Base-by-base conservation (phyloP, 2,888 invertebrate species). In the Callyntrura sp. region DNA sequence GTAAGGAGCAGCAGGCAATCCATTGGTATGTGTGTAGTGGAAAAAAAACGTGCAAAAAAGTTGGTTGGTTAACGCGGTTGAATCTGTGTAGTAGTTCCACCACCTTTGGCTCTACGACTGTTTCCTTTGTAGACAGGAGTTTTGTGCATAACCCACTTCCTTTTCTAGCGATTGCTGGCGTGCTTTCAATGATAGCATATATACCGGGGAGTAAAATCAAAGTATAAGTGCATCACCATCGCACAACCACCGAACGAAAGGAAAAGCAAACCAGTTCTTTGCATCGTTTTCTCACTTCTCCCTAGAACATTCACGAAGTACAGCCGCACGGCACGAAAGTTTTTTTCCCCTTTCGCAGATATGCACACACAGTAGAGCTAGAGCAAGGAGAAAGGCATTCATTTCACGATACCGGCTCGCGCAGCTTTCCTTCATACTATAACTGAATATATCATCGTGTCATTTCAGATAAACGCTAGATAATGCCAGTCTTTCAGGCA, bases 51-150 rank as follows among this genome's bases (percentile, higher is more conserved):
- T 85, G 73, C 85, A 85, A 73, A 73, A 85, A 73, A 43, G 48
- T 43, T 85, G 85, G 73, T 73, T 73, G 45, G 51, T 78, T 68
- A 14, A 45, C 14, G 60, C 43, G 60, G 35, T 60, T 62, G 20
- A 23, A 28, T 84, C 23, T 51, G 28, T 57, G 17, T 51, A 73
- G 60, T 76, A 70, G 85, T 76, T 60, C 45, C 57, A 76, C 23
- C 85, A 73, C 85, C 85, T 85, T 60, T 57, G 43, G 20, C 73
- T 85, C 57, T 60, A 85, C 85, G 73, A 85, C 85, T 85, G 85
- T n/a, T 78, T 12, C 12, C 51, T 55, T 57, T 55, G 78, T 25
- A 78, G 20, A 60, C 35, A n/a, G 17, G 76, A 85, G 85, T 70
- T 60, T 76, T 76, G 35, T 85, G 85, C 85, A 78, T 65, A 85